Evolutionary conservation across 2,888 invertebrate genomes (phyloP), one percentile per base, ranked within the genome.

Genomic region (Argyresthia goedartella): DNA sequence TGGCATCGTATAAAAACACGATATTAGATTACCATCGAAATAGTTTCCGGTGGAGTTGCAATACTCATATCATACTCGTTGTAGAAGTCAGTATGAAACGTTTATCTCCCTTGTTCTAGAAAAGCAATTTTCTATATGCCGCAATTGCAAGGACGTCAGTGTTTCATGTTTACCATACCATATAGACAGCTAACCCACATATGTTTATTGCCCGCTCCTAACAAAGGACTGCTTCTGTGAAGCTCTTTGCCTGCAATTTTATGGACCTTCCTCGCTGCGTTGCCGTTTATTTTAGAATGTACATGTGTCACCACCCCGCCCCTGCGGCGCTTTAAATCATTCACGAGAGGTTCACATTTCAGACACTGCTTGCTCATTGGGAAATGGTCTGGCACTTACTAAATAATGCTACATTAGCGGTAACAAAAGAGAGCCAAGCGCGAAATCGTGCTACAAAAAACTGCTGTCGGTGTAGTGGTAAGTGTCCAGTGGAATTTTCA

Each of bases 391-490:
- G n/a, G 9, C 35, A 45, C 44, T 51, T 44, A 36, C 45, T 44
- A 45, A 50, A 51, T 51, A 51, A 51, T 51, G 11, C 44, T 13
- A 44, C 33, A 42, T 48, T 39, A 51, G 52, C 68, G n/a, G n/a
- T n/a, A 70, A 67, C 74, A 69, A 71, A 70, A 70, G 74, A 74
- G 74, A 74, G 71, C 73, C 66, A 60, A 69, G 70, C 70, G 66
- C 67, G 67, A 70, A 61, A 59, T 71, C 69, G 69, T 64, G 70
- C 69, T 67, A 71, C 68, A 36, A 71, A 69, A 69, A 75, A 73
- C 69, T 66, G 68, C 59, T 63, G 60, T 58, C 60, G 55, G 60
- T 64, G 72, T 73, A 63, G 68, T 62, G 66, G 68, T 66, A 66
- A 60, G 4, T 49, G 50, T 60, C 59, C 65, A 72, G 66, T 63